Conservation (phyloP, 2,113 vertebrate species). For the Echinops telfairi region DNA sequence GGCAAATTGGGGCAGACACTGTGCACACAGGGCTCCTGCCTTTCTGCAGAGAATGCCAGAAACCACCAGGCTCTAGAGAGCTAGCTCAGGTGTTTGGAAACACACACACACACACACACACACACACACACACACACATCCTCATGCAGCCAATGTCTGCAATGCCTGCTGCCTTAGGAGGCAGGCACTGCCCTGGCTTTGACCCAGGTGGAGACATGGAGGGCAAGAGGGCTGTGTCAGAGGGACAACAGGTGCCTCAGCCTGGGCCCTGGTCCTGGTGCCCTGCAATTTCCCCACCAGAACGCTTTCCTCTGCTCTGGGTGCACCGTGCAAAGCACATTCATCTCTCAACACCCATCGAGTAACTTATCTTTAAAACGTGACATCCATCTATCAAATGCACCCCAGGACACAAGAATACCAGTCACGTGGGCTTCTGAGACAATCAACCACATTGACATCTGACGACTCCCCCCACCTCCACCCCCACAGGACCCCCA, state of each 20-base stretch:
- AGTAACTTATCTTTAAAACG: constrained; percentile 33
- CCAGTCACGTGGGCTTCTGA: constrained; percentile 61
- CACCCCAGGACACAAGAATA: constrained; percentile 62
- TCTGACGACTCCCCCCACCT: neutral
- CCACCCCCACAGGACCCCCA: neutral
- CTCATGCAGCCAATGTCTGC: neutral
- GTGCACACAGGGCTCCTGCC: neutral
- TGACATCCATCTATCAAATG: constrained; percentile 70
- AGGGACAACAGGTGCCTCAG: rapidly evolving
- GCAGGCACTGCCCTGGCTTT: neutral
- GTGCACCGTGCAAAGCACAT: neutral
- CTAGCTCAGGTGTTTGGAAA: neutral
- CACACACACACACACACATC: neutral
- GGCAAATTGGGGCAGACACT: neutral
- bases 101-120: neutral
- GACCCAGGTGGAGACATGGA: neutral
- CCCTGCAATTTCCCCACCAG: too few species aligned
- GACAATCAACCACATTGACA: constrained; percentile 66
- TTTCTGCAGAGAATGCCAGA: neutral
- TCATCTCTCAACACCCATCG: constrained; percentile 6
- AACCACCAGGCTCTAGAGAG: neutral
- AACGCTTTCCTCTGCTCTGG: neutral
- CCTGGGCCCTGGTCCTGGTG: rapidly evolving
- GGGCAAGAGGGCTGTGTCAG: neutral
- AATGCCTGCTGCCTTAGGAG: neutral